These are phyloP conservation scores for Oxycera nigricornis DNA, from an alignment of 2,888 invertebrate species.

Conservation along the genomic window DNA sequence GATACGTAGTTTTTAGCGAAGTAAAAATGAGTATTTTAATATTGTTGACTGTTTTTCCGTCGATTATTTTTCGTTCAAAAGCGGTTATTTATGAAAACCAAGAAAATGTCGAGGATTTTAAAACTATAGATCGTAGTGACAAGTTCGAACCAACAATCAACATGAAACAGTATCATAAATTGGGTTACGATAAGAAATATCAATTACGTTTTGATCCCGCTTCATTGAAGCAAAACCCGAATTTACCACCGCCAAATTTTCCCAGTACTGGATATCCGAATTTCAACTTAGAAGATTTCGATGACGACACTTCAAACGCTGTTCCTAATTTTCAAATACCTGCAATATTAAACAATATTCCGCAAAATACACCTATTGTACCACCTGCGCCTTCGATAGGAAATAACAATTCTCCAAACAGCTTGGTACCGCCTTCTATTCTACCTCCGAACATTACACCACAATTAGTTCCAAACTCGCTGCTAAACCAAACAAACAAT, in stretches of 20 bases:
- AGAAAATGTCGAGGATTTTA: not conserved
- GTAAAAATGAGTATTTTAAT: not conserved
- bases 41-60: not conserved
- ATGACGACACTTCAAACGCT: not conserved
- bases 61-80: too few species aligned
- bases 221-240: not conserved
- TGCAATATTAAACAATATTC: not conserved
- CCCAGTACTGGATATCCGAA: not conserved
- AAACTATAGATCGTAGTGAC: not conserved
- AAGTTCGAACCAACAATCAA: conserved; percentile 33
- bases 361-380: not conserved
- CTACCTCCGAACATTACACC: not conserved
- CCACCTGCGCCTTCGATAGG: not conserved
- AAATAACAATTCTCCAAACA: not conserved
- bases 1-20: not conserved
- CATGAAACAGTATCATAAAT: conserved; percentile 18
- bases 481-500: not conserved
- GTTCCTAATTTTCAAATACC: not conserved
- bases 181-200: conserved; percentile 46
- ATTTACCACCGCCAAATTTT: not conserved
- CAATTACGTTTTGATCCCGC: conserved; percentile 47
- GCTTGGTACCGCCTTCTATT: not conserved
- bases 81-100: too few species aligned
- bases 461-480: not conserved
- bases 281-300: conserved; percentile 14